Conservation (phyloP, 53 echinoderm and acorn worm genomes). For the Paelopatides confundens region DNA sequence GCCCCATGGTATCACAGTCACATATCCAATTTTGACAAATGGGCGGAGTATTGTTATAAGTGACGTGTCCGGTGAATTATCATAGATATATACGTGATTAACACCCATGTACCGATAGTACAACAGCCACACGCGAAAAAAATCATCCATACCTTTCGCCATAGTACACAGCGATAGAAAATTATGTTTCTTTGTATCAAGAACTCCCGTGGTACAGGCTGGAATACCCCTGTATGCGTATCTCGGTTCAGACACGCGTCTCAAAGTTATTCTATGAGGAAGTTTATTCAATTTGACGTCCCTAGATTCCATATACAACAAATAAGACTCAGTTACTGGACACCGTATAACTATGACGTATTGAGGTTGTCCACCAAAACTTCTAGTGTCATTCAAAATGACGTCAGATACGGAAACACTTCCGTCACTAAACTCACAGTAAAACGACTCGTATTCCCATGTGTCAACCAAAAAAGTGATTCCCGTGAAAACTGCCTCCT, state of each 20-base stretch:
- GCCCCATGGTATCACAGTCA: slow-evolving; percentile 90
- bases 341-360: slow-evolving; percentile 82
- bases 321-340: slow-evolving; percentile 64
- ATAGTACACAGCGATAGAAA: slow-evolving; percentile 85
- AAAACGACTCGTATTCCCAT: slow-evolving; percentile 65
- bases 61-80: slow-evolving; percentile 76
- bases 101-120: slow-evolving; percentile 88
- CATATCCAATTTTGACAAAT: slow-evolving; percentile 71
- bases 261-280: slow-evolving; percentile 47
- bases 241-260: slow-evolving; percentile 46
- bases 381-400: slow-evolving; percentile 69
- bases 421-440: slow-evolving; percentile 75
- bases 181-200: slow-evolving; percentile 32
- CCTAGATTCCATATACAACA: not conserved
- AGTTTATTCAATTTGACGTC: not conserved
- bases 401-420: slow-evolving; percentile 74
- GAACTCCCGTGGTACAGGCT: slow-evolving; percentile 57
- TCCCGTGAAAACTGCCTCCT: slow-evolving; percentile 74
- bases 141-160: slow-evolving; percentile 84
- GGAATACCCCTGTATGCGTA: slow-evolving; percentile 73
- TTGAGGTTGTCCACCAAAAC: slow-evolving; percentile 86
- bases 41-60: slow-evolving; percentile 54
- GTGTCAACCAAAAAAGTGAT: slow-evolving; percentile 55
- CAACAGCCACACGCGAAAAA: slow-evolving; percentile 81
- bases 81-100: slow-evolving; percentile 90